Base-by-base conservation (phyloP, 2,113 vertebrate genomes). In the Cinclus cinclus region DNA sequence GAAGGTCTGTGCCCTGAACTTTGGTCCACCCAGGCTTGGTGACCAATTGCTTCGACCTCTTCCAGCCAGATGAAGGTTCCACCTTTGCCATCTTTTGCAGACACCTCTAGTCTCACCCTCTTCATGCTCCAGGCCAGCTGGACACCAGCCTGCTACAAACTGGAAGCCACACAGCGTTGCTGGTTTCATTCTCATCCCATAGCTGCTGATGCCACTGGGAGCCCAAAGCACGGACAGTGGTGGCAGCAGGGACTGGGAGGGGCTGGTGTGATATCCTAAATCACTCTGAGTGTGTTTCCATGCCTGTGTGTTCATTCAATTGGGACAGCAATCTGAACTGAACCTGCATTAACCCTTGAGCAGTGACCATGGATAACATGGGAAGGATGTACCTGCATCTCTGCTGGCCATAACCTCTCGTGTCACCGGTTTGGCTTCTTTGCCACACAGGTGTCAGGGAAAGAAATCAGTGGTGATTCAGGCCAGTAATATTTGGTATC, bases 191-290 rank as follows among this genome's bases (percentile, higher is more conserved):
- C 30, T 50, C 53, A 52, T 31, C 46, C 24, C 0, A 0, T n/a
- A 49, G 33, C 10, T 13, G 1, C 35, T 4, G 2, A 2, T 30
- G 52, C 27, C 41, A 4, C 49, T 3, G 5, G 0, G 6, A 86
- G 17, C 63, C 33, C 24, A 9, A 31, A 56, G 27, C 31, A 3
- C 0, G 9, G 39, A 19, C 6, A 4, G 47, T 4, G 25, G 18
- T 55, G 46, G 30, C 37, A n/a, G 37, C 3, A 11, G 33, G 44
- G n/a, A 4, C 33, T 52, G 44, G 37, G 82, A 80, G 1, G 14
- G 23, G 6, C 24, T 68, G 69, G 3, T 77, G 55, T 31, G 52
- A 42, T 31, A 28, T 10, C 64, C 42, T 65, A 24, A 90, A 87
- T 75, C 20, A 20, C 11, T 80, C 41, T 58, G 27, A 30, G 37